phyloP scores from a whole-genome alignment of 1,140 invertebrate genomes.

The Ptiloglossa arizonensis region DNA sequence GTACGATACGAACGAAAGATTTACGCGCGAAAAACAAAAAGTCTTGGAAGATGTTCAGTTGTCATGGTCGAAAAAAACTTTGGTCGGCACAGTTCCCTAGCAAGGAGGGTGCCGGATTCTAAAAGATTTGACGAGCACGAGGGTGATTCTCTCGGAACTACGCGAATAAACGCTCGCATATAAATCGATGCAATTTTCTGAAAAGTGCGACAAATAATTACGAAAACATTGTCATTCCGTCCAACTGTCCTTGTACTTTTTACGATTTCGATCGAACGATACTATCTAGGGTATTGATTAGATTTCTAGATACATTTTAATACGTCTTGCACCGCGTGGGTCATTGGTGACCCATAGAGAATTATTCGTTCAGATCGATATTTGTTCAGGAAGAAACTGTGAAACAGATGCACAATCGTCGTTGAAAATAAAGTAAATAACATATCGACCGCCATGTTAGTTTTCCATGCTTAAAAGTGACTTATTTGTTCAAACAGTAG shows the following conservation, averaged over 20 bases:
- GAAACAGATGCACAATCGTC: too few relatives aligned
- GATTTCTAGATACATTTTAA: too few relatives aligned
- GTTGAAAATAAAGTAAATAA: too few relatives aligned
- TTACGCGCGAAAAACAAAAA: neutral
- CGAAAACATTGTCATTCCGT: neutral
- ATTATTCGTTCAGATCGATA: too few relatives aligned
- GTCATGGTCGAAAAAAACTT: slow-evolving; percentile 18
- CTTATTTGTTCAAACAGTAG: too few relatives aligned
- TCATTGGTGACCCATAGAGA: too few relatives aligned
- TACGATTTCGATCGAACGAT: neutral
- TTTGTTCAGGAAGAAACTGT: too few relatives aligned
- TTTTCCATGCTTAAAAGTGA: too few relatives aligned
- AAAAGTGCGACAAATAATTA: slow-evolving; percentile 9
- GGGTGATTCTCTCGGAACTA: slow-evolving; percentile 33
- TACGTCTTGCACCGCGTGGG: too few relatives aligned
- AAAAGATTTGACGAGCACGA: slow-evolving; percentile 43
- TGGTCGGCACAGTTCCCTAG: neutral
- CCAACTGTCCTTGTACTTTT: neutral
- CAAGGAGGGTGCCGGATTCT: slow-evolving; percentile 1
- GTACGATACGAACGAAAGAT: neutral
- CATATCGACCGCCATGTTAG: too few relatives aligned
- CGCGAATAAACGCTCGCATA: slow-evolving; percentile 43
- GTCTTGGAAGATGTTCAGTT: slow-evolving; percentile 16
- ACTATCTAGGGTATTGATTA: neutral
- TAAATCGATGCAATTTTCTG: slow-evolving; percentile 51